Percentiles rank a stretch among this genome's conserved stretches.
phyloP scores from a whole-genome alignment of 2,888 invertebrate species.

The Dicycla oo region DNA sequence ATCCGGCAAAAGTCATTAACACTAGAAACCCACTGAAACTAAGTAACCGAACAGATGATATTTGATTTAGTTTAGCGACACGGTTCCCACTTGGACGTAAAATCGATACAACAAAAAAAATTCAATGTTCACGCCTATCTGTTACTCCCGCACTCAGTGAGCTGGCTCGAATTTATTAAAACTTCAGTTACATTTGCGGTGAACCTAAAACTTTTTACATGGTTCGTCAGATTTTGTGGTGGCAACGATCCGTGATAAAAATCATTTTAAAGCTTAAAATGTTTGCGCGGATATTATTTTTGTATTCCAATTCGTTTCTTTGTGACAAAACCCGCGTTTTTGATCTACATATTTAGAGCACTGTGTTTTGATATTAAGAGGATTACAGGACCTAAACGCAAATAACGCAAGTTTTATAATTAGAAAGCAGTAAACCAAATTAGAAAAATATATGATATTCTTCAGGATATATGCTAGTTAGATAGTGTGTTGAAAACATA shows the following conservation, averaged over 20 bases:
- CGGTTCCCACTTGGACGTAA: conserved; percentile 32
- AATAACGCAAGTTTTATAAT: too few relatives aligned
- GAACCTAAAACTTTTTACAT: conserved; percentile 54
- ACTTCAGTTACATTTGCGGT: conserved; percentile 51
- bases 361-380: too few relatives aligned
- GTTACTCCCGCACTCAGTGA: conserved; percentile 39
- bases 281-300: conserved; percentile 34
- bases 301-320: not conserved
- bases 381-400: too few relatives aligned
- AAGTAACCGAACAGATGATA: not conserved
- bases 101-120: conserved; percentile 56
- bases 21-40: not conserved
- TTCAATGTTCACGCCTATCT: conserved; percentile 43
- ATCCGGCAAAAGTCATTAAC: not conserved
- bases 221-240: conserved; percentile 51
- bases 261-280: conserved; percentile 45
- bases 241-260: conserved; percentile 41
- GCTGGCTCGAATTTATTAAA: conserved; percentile 55
- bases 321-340: not conserved
- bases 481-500: too few relatives aligned
- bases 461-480: too few relatives aligned
- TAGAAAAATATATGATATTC: too few relatives aligned
- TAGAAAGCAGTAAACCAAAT: too few relatives aligned
- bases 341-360: not conserved
- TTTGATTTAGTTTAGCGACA: conserved; percentile 24